These are phyloP conservation scores for Dromaius novaehollandiae DNA, from an alignment of 2,113 vertebrate genomes.

Conservation along the genomic window DNA sequence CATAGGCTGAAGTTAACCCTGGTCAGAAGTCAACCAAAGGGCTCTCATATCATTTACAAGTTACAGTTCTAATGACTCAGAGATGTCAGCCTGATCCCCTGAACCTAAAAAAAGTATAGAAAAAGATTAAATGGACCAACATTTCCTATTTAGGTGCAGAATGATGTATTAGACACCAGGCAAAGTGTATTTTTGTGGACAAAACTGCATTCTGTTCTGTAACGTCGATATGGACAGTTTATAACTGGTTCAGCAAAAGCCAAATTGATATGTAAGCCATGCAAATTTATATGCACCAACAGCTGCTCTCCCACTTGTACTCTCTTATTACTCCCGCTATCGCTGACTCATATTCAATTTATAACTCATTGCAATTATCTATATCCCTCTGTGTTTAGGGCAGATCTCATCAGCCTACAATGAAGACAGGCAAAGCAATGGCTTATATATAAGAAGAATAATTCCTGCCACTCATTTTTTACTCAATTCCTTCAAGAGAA, in stretches of 20 bases:
- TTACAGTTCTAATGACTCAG: background rate
- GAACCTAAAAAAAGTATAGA: background rate
- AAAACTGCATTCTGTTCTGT: background rate
- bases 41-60: background rate
- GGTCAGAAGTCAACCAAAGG: background rate
- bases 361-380: background rate
- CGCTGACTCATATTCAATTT: background rate
- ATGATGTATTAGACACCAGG: background rate
- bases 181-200: background rate
- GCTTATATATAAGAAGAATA: background rate
- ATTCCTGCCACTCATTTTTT: background rate
- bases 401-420: background rate
- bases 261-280: background rate
- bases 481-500: background rate
- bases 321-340: background rate
- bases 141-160: background rate
- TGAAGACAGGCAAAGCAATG: background rate
- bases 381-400: background rate
- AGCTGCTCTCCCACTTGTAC: background rate
- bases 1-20: background rate
- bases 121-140: background rate
- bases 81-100: background rate
- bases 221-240: background rate
- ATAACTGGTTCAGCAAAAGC: background rate
- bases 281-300: background rate